Percentiles rank a stretch among this genome's conserved stretches.
These are phyloP conservation scores for Mesitornis unicolor DNA, from an alignment of 2,113 vertebrate species.

Conservation along the genomic window DNA sequence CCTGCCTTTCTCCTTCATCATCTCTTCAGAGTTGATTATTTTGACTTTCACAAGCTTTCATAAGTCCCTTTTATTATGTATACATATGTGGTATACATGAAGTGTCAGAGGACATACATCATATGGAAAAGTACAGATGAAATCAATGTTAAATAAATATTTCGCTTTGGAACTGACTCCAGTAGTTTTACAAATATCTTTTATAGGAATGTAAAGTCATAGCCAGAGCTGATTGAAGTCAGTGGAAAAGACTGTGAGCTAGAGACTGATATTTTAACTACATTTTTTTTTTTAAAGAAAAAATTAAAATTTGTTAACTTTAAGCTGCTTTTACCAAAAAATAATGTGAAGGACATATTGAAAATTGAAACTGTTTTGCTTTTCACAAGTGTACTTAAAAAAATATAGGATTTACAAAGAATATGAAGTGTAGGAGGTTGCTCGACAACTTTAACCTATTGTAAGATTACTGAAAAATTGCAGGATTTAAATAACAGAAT, in stretches of 20 bases:
- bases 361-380: neutral
- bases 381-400: neutral
- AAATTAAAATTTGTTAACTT: neutral
- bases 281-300: neutral
- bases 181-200: neutral
- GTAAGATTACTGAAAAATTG: neutral
- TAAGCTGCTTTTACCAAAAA: neutral
- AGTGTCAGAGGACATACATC: neutral
- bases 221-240: neutral
- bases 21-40: neutral
- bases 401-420: neutral
- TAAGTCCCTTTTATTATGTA: neutral
- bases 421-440: neutral
- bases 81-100: neutral
- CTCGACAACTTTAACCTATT: neutral
- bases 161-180: neutral
- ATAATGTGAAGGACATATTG: neutral
- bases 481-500: neutral
- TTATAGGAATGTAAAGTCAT: neutral
- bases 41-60: neutral
- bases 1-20: neutral
- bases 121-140: neutral
- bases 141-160: neutral
- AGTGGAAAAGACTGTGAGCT: neutral
- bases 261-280: neutral